These are phyloP conservation scores for Argyra leucocephala DNA, from an alignment of 2,888 invertebrate species.

Conservation along the genomic window DNA sequence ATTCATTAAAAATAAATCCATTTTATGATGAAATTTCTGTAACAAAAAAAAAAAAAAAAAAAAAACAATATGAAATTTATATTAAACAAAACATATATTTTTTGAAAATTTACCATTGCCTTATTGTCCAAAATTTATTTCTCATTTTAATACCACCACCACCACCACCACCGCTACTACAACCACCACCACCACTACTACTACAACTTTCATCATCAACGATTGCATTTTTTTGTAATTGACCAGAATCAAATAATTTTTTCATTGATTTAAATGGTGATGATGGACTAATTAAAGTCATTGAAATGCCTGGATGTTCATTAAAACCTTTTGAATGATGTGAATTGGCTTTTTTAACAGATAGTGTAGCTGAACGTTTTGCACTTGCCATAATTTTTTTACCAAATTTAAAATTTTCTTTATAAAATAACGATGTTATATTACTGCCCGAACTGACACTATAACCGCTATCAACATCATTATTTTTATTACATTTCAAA, in stretches of 20 bases:
- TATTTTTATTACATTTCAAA: conserved; percentile 20
- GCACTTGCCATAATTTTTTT: background rate
- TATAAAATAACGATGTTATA: conserved; percentile 51
- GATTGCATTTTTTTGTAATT: conserved; percentile 13
- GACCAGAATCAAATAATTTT: conserved; percentile 13
- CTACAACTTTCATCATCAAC: background rate
- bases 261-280: conserved; percentile 17
- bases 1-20: background rate
- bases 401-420: conserved; percentile 36
- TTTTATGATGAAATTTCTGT: background rate
- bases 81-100: background rate
- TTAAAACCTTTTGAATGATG: conserved; percentile 9
- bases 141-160: conserved; percentile 14
- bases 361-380: background rate
- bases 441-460: conserved; percentile 50
- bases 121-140: conserved; percentile 20
- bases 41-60: background rate
- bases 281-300: conserved; percentile 15
- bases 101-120: conserved; percentile 14
- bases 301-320: conserved; percentile 9
- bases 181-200: background rate
- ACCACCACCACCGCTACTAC: background rate
- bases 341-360: conserved; percentile 16
- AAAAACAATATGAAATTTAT: too few species aligned
- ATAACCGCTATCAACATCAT: conserved; percentile 62